Conservation (phyloP, 2,888 invertebrate species). For the Cremastobaeus sp. region DNA sequence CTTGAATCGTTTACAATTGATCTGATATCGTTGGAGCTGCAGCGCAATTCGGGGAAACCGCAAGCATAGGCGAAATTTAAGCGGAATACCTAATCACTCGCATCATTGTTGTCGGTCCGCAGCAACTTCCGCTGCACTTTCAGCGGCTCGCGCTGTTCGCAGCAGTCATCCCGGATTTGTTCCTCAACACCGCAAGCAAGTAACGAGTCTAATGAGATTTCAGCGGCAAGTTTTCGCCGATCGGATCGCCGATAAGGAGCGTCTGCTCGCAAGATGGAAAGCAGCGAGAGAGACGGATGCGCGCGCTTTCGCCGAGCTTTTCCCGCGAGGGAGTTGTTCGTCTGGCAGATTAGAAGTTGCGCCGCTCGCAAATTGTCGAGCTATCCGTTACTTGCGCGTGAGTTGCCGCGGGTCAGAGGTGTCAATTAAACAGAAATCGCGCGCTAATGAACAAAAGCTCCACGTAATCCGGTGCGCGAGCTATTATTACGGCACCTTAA, state of each 20-base stretch:
- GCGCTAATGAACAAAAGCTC: conserved; percentile 73
- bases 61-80: too few relatives aligned
- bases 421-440: conserved; percentile 74
- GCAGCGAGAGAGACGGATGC: conserved; percentile 3
- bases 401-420: conserved; percentile 67
- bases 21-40: not conserved
- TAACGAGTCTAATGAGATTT: conserved; percentile 49
- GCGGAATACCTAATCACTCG: too few relatives aligned
- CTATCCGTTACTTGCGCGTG: conserved; percentile 68
- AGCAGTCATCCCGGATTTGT: not conserved
- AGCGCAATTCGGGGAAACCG: too few relatives aligned
- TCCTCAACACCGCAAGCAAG: conserved; percentile 1
- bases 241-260: conserved; percentile 28
- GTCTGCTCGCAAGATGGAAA: conserved; percentile 46
- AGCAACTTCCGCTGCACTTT: too few relatives aligned
- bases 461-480: conserved; percentile 69
- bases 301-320: conserved; percentile 6
- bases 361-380: conserved; percentile 58
- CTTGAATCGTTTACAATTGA: not conserved
- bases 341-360: conserved; percentile 42
- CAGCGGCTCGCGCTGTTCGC: not conserved
- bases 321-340: not conserved
- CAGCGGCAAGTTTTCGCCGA: conserved; percentile 43
- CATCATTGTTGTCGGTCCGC: too few relatives aligned
- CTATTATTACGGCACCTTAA: conserved; percentile 69